Evolutionary conservation across 2,113 vertebrate species (phyloP).

Genomic region (Misgurnus anguillicaudatus): DNA sequence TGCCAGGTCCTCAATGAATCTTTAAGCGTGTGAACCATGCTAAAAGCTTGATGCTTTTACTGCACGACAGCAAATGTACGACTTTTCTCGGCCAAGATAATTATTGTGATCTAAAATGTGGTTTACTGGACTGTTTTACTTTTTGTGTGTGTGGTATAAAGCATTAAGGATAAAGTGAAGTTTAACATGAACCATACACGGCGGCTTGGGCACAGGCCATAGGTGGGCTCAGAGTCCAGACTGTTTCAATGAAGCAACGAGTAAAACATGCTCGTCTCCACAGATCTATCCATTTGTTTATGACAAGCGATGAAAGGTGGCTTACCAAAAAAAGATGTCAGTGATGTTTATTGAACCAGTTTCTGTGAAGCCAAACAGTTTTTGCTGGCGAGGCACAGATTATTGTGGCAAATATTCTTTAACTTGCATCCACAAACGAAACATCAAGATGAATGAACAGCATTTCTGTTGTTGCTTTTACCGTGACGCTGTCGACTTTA

Average conservation of each 20-base stretch:
- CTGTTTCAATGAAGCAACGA: constrained; percentile 42
- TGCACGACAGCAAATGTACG: constrained; percentile 20
- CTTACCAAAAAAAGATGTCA: constrained; percentile 46
- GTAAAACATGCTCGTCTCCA: constrained; percentile 44
- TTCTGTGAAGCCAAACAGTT: constrained; percentile 51
- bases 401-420: constrained; percentile 52
- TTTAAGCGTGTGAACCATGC: neutral
- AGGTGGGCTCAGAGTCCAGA: constrained; percentile 17
- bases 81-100: constrained; percentile 27
- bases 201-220: constrained; percentile 5
- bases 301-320: constrained; percentile 47
- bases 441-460: constrained; percentile 35
- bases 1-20: constrained; percentile 9
- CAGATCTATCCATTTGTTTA: constrained; percentile 45
- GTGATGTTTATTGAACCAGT: constrained; percentile 51
- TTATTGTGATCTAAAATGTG: constrained; percentile 20
- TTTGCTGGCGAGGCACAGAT: constrained; percentile 50
- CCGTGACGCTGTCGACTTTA: constrained; percentile 13
- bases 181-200: constrained; percentile 38
- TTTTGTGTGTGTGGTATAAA: constrained; percentile 40
- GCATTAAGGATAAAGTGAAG: constrained; percentile 29
- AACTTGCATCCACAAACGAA: constrained; percentile 43
- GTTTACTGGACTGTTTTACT: constrained; percentile 28
- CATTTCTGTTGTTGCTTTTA: constrained; percentile 26
- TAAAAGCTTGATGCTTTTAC: constrained; percentile 16